A percentile compares a stretch with the other conserved stretches of the same genome.
Conservation (phyloP, 2,888 invertebrate genomes). For the Drosophila mimica region DNA sequence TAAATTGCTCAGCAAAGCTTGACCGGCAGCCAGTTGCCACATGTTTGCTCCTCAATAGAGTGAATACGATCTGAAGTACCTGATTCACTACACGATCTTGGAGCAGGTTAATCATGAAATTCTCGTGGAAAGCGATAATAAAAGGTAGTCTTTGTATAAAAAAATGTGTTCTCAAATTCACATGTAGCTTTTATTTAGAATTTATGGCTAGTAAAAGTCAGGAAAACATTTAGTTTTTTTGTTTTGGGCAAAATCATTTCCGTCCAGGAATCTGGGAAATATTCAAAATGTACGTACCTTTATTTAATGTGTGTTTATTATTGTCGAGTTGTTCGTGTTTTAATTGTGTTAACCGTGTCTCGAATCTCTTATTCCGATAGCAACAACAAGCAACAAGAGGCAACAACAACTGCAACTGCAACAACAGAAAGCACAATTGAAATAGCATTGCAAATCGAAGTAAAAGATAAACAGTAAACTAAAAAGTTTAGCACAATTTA, state of each 20-base stretch:
- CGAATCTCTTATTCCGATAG: background rate
- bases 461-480: constrained; percentile 15
- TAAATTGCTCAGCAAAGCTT: background rate
- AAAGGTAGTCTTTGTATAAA: background rate
- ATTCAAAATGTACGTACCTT: background rate
- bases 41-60: background rate
- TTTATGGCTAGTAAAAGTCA: background rate
- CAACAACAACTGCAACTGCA: background rate
- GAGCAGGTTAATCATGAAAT: background rate
- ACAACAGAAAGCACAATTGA: constrained; percentile 11
- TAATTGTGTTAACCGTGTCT: constrained; percentile 5
- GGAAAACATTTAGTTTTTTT: background rate
- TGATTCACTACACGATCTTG: background rate
- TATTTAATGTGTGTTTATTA: background rate
- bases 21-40: background rate
- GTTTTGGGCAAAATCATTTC: no score
- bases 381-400: constrained; percentile 1
- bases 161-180: background rate
- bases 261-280: background rate
- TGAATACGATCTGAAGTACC: no score
- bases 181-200: accelerated
- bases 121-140: no score
- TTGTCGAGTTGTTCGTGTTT: background rate
- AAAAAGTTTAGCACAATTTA: constrained; percentile 74
- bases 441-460: constrained; percentile 35